Base-by-base conservation (phyloP, 2,113 vertebrate genomes). In the Pseudorectes ferrugineus region DNA sequence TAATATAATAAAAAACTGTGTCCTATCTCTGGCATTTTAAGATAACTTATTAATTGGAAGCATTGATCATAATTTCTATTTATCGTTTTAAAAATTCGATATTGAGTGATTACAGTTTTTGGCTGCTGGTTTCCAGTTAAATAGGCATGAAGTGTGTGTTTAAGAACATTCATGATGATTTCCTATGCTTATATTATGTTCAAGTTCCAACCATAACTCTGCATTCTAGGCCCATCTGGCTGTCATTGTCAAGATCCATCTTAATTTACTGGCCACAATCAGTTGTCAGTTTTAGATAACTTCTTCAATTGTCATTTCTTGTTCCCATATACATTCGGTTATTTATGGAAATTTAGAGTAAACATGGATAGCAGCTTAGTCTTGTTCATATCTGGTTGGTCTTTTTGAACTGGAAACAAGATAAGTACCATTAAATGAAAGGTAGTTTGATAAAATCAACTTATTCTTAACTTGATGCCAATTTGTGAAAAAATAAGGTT, bases 321-420 rank as follows among this genome's bases (percentile, higher is more conserved):
- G 57, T 63, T 68, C 78, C 80, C 67, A 29, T 92, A 68, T 90
- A 93, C 22, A 86, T 80, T 88, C 9, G 29, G 67, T 93, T 95
- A 88, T 96, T 97, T 97, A 88, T 96, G 91, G 75, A 95, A 80
- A 33, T 95, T 97, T 92, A 92, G 65, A 92, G 54, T 96, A 92
- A 96, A 92, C 84, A 58, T 66, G 48, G 57, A 31, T 75, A 94
- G 49, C 36, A 95, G 33, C 71, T 92, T 96, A 49, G 77, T 94
- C 72, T 76, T 81, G 24, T 33, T 91, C 55, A 86, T 93, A 88
- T 71, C 72, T 95, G 48, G 4, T 68, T 96, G 59, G 38, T 43
- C 35, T 85, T 92, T 97, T 95, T 95, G 78, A 97, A 93, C 38
- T 90, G 57, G 36, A 87, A 96, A 76, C 40, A 93, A 87, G 42